Base-by-base conservation (phyloP, 2,113 vertebrate species). In the Catharus minimus region DNA sequence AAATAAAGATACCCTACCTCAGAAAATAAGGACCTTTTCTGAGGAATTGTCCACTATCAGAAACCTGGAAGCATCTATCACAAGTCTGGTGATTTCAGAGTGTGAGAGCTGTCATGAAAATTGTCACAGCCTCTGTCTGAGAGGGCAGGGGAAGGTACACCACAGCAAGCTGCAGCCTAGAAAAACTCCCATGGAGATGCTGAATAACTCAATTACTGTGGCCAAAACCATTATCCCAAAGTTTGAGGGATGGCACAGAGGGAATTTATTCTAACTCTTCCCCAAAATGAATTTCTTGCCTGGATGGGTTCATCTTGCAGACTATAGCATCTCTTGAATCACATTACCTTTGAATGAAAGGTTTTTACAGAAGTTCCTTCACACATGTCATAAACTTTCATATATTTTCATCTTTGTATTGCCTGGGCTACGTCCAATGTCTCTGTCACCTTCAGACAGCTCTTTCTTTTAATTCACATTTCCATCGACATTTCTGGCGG, bases 381-480 rank as follows among this genome's bases (percentile, higher is more conserved):
- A 0, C 30, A 33, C 12, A 5, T 90, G 65, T 91, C 71, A 78
- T 76, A 71, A 87, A 74, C 9, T 50, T 94, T 74, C 46, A 62
- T 69, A n/a, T 71, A 79, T 91, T 95, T 95, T 92, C 43, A 10
- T 88, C 65, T 91, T 33, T 86, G 46, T 78, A 71, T 94, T 91
- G 67, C 72, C 90, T 95, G 91, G 91, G 74, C 46, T 72, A 61
- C 65, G 71, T 96, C 87, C 84, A 83, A 41, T 77, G 74, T 95
- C 82, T 91, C 89, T 92, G 77, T 93, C 92, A 96, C 84, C 78
- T 97, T 94, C 85, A 96, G 88, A 95, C 68, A 95, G 89, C 78
- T 95, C 95, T 93, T 95, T 94, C 93, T 95, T 96, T 96, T 90
- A 97, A 95, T 96, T 95, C 95, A 91, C 90, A 92, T 95, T 94